Conservation (phyloP, 2,797 vertebrate species). For the Sebastes itinus region DNA sequence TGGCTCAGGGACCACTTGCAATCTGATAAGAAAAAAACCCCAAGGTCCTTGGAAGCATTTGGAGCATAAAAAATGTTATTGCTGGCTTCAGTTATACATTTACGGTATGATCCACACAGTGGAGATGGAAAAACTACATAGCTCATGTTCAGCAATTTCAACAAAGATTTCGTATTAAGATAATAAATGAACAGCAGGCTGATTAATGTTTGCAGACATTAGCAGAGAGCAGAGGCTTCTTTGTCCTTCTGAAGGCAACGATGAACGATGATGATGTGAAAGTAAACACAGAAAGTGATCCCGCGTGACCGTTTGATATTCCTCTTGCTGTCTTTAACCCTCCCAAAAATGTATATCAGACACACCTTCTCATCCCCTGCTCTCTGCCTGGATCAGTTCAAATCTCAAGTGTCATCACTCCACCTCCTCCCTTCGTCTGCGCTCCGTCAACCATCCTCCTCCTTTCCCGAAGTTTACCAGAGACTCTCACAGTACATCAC, state of each 20-base stretch:
- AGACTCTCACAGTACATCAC: neutral
- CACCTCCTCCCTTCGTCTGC: neutral
- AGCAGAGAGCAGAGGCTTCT: neutral
- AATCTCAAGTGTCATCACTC: slow-evolving; percentile 17
- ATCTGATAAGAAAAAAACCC: no score
- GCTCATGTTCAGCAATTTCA: slow-evolving; percentile 8
- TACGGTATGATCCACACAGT: neutral
- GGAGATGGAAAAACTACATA: neutral
- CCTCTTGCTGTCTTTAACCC: neutral
- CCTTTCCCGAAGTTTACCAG: neutral
- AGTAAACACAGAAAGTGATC: slow-evolving; percentile 8
- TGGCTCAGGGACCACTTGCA: neutral
- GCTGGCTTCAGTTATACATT: neutral
- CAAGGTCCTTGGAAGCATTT: neutral
- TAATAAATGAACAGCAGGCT: neutral
- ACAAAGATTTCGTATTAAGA: slow-evolving; percentile 14
- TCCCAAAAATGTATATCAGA: neutral
- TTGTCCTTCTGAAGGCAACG: neutral
- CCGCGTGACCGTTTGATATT: neutral
- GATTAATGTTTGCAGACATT: neutral
- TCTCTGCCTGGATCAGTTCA: neutral
- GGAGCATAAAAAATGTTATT: neutral
- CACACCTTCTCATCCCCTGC: neutral
- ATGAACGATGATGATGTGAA: neutral
- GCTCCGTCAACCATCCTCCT: neutral